Conservation (phyloP, 2,888 invertebrate species). For the Drosophila kambysellisi region DNA sequence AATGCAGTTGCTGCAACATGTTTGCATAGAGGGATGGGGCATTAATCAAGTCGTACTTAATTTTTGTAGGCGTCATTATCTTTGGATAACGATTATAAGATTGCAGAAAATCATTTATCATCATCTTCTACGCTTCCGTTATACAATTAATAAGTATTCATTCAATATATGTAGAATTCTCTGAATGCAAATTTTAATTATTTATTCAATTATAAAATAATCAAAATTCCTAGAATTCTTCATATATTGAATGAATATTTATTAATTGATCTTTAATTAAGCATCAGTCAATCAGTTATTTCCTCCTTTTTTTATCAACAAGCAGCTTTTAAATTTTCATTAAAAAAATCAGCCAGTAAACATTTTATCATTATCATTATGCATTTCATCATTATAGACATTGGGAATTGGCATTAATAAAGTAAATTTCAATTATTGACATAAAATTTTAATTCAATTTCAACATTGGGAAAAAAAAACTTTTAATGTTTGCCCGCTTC, state of each 20-base stretch:
- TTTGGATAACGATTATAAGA: not conserved
- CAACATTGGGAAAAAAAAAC: slow-evolving; percentile 63
- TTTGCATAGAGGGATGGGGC: slow-evolving; percentile 1
- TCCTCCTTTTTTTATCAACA: not conserved
- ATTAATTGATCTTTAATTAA: not conserved
- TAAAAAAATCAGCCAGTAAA: slow-evolving; percentile 43
- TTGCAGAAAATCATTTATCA: not conserved
- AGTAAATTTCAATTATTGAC: slow-evolving; percentile 73
- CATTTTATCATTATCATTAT: slow-evolving; percentile 2
- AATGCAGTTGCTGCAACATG: slow-evolving; percentile 19
- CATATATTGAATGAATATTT: too few species aligned
- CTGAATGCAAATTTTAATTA: not conserved
- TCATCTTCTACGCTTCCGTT: not conserved
- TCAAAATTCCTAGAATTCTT: too few species aligned
- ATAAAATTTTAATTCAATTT: slow-evolving; percentile 71
- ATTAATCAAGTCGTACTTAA: not conserved
- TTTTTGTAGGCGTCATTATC: not conserved
- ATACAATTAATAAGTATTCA: not conserved
- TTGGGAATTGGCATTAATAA: slow-evolving; percentile 55
- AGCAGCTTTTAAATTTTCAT: slow-evolving; percentile 48
- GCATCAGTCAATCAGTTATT: slow-evolving; percentile 1
- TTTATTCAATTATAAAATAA: not conserved
- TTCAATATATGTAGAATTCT: not conserved
- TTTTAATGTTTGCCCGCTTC: slow-evolving; percentile 47
- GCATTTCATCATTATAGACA: slow-evolving; percentile 32